These are phyloP conservation scores for Drosophila aff. DNA, from an alignment of 1,140 invertebrate species.

Conservation along the genomic window DNA sequence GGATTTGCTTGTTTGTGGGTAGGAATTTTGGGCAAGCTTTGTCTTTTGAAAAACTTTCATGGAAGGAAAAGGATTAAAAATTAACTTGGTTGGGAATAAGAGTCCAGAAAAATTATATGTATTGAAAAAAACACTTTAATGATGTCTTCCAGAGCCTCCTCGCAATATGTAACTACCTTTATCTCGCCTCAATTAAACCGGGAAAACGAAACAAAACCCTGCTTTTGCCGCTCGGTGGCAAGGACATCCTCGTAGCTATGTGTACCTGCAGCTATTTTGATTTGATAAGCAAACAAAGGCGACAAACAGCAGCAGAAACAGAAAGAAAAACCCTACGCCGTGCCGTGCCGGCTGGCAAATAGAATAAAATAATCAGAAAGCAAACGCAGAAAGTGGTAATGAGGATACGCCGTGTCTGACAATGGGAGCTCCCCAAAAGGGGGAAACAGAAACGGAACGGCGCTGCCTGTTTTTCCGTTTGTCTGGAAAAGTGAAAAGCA, in stretches of 20 bases:
- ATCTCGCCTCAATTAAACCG: conserved; percentile 6
- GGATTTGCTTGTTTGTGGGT: conserved; percentile 1
- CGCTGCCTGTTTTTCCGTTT: conserved; percentile 46
- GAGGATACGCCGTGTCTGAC: conserved; percentile 68
- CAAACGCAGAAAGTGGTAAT: conserved; percentile 76
- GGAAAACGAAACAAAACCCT: conserved; percentile 3
- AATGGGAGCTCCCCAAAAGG: conserved; percentile 10
- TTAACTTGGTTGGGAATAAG: neutral
- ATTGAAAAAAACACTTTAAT: neutral
- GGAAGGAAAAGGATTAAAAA: neutral
- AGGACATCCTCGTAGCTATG: conserved; percentile 21
- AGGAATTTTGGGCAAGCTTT: no score
- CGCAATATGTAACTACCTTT: neutral
- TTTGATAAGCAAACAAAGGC: conserved; percentile 55
- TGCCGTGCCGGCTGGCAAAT: conserved; percentile 57
- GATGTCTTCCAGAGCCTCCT: neutral
- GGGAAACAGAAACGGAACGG: conserved; percentile 15
- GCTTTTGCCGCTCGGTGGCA: neutral
- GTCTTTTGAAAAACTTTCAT: neutral
- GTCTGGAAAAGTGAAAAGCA: conserved; percentile 77
- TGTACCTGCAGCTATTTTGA: conserved; percentile 57
- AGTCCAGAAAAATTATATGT: neutral
- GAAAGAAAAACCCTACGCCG: conserved; percentile 12
- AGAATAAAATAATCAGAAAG: conserved; percentile 76
- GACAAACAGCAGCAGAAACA: conserved; percentile 23